A percentile compares a stretch with the other conserved stretches of the same genome.
Evolutionary conservation across 2,113 vertebrate genomes (phyloP).

Genomic region (Trochalopteron elliotii): DNA sequence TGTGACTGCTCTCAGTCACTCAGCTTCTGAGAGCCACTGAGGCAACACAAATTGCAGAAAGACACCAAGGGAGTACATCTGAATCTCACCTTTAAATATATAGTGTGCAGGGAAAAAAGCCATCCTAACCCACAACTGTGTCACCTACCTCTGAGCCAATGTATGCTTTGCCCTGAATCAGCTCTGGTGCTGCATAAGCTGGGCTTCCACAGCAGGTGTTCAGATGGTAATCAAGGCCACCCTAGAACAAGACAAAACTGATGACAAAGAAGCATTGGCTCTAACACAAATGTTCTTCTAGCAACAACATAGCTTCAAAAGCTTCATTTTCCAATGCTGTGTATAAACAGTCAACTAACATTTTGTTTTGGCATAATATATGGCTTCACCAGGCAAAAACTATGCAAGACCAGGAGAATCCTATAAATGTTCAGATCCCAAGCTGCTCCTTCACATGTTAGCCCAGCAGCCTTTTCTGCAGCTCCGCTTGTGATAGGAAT

Average conservation of each 20-base stretch:
- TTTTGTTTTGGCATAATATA: neutral
- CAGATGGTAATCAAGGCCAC: constrained; percentile 86
- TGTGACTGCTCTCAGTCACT: neutral
- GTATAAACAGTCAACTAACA: neutral
- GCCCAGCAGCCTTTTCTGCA: neutral
- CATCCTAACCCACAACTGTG: too few relatives aligned
- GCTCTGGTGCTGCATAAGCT: constrained; percentile 93
- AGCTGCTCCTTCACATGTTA: neutral
- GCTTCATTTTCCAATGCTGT: neutral
- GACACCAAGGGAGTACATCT: neutral
- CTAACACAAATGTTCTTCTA: neutral
- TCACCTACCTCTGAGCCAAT: constrained; percentile 90
- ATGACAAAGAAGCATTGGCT: neutral
- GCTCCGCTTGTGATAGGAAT: neutral
- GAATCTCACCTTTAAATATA: neutral
- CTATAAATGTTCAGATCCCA: neutral
- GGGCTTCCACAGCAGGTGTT: constrained; percentile 94
- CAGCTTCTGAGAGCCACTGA: neutral
- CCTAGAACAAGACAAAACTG: constrained; percentile 63
- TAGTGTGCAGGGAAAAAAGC: rapidly evolving
- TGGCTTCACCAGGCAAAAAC: neutral
- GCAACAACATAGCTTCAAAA: neutral
- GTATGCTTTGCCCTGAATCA: constrained; percentile 93
- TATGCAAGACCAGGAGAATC: neutral
- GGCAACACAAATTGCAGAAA: rapidly evolving